Evolutionary conservation across 2,113 vertebrate species (phyloP), one percentile per base, ranked within the genome.

Genomic region (Callospermophilus lateralis): DNA sequence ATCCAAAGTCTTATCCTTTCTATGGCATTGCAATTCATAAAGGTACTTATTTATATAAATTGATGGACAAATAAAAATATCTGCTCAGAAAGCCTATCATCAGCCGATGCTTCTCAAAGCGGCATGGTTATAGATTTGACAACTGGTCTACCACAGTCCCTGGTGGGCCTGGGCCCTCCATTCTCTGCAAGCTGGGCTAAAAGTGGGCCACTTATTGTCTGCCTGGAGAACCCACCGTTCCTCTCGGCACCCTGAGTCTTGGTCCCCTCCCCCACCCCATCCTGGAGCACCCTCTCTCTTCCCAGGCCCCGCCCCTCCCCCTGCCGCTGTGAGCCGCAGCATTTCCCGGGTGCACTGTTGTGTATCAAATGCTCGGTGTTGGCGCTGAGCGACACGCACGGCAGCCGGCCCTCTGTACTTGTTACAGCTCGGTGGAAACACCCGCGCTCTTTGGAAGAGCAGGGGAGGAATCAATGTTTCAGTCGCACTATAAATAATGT

Each of bases 401-500:
- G 34, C 61, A 24, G 70, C 51, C 51, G 0, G 92, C 96, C 84
- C 0, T 0, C 72, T 68, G 72, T 17, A 28, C 91, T 65, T 42
- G 88, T 91, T 93, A 74, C 76, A 16, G 88, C 97, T 96, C 93
- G 0, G 61, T 65, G 92, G 4, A 20, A 93, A 67, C 88, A 7
- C 90, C 1, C 0, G 53, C 13, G 89, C 93, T 30, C 97, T 2
- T 67, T 92, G 95, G 96, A 87, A 95, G 85, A 94, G 97, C 98
- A 30, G 19, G 96, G 98, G 98, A 98, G 99, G 99, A 99, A 99
- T 99, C 99, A 99, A 99, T 99, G 99, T 99, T 99, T 99, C 98
- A 98, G 98, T 98, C 98, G 97, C 97, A 84, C 99, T 98, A 99
- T 99, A 99, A 99, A 99, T 99, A 99, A 99, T 99, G 98, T 98